These are phyloP conservation scores for Lissocephala sabroskyi DNA, from an alignment of 2,888 invertebrate species.

Conservation along the genomic window DNA sequence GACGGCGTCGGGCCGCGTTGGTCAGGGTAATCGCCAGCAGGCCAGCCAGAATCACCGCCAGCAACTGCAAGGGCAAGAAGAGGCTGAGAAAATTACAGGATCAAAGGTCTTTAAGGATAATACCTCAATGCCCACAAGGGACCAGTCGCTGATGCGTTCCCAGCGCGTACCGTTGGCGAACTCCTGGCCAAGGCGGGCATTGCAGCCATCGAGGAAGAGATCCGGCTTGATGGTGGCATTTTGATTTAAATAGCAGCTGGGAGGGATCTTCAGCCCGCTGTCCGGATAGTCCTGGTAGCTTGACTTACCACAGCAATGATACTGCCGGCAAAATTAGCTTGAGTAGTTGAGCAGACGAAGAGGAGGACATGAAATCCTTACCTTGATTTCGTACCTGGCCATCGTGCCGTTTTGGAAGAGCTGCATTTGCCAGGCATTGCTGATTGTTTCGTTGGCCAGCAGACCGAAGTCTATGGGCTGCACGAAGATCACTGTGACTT, in stretches of 20 bases:
- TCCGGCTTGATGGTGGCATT: conserved; percentile 37
- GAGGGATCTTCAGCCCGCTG: conserved; percentile 40
- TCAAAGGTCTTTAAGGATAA: neutral
- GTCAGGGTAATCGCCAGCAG: conserved; percentile 57
- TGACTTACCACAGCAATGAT: conserved; percentile 56
- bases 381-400: conserved; percentile 59
- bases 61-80: conserved; percentile 25
- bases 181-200: conserved; percentile 30
- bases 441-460: conserved; percentile 54
- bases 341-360: neutral
- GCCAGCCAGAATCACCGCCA: conserved; percentile 48
- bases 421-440: conserved; percentile 49
- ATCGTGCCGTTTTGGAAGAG: conserved; percentile 36
- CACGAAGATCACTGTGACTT: conserved; percentile 55
- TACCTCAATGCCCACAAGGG: conserved; percentile 62
- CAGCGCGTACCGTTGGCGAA: conserved; percentile 43
- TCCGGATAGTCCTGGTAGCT: conserved; percentile 48
- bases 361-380: conserved; percentile 13
- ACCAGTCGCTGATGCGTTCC: conserved; percentile 61
- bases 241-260: conserved; percentile 54
- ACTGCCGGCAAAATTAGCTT: conserved; percentile 22
- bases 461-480: conserved; percentile 50
- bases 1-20: conserved; percentile 50
- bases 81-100: neutral
- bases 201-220: conserved; percentile 48